phyloP scores from a whole-genome alignment of 2,113 vertebrate species.

The Naja naja region DNA sequence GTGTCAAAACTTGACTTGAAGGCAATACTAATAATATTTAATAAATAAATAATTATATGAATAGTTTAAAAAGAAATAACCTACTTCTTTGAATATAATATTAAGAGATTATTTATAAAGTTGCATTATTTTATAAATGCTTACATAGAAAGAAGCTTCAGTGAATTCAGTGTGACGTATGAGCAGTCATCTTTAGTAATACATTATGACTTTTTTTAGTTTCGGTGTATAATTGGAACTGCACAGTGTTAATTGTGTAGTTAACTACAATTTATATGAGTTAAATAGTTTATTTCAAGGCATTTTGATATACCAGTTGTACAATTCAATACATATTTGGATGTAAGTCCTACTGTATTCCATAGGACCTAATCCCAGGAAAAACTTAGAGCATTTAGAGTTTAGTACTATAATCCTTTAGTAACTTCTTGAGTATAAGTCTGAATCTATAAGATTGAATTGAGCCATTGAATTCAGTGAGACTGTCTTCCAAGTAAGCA shows the following conservation, averaged over 20 bases:
- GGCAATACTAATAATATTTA: no score
- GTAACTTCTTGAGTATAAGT: background rate
- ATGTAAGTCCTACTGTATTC: background rate
- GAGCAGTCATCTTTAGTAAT: background rate
- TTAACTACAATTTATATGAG: background rate
- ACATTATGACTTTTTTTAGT: background rate
- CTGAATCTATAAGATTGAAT: background rate
- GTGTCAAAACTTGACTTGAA: no score
- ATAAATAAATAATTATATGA: no score
- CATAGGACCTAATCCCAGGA: background rate
- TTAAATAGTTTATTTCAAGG: background rate
- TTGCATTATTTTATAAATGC: no score
- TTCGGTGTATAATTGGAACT: background rate
- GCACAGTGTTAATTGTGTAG: background rate
- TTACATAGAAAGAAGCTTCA: background rate
- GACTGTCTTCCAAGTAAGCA: background rate
- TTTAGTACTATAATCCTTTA: background rate
- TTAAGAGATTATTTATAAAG: background rate
- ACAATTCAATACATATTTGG: background rate
- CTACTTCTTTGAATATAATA: background rate
- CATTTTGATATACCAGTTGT: background rate
- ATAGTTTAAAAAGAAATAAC: background rate
- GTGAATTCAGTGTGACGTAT: background rate
- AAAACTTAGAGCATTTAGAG: background rate
- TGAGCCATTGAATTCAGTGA: background rate